These are phyloP conservation scores for Latheticus oryzae DNA, from an alignment of 2,888 invertebrate species.

Conservation along the genomic window DNA sequence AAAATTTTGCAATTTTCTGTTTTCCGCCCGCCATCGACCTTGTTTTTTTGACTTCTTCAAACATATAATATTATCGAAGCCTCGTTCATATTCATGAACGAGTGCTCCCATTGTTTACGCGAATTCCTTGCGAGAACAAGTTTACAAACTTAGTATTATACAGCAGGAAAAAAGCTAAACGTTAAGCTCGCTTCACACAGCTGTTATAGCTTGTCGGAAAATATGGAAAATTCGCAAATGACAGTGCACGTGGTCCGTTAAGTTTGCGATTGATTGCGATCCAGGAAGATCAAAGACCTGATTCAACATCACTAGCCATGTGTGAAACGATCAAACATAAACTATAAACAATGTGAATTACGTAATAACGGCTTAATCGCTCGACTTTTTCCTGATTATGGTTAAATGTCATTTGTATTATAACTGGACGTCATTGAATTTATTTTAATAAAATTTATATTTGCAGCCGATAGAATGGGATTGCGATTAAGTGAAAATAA, in stretches of 20 bases:
- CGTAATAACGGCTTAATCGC: constrained; percentile 26
- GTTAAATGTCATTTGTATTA: constrained; percentile 29
- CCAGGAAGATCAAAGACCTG: constrained; percentile 49
- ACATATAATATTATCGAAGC: too few species aligned
- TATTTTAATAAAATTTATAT: constrained; percentile 34
- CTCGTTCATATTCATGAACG: background rate
- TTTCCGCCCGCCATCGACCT: constrained; percentile 4
- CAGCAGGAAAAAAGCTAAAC: constrained; percentile 4
- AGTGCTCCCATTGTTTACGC: constrained; percentile 17
- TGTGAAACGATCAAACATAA: constrained; percentile 43
- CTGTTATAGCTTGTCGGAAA: too few species aligned
- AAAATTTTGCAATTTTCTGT: too few species aligned
- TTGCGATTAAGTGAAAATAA: constrained; percentile 34
- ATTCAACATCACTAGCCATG: constrained; percentile 45
- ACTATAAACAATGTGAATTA: constrained; percentile 31
- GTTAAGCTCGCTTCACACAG: constrained; percentile 10
- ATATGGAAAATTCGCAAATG: too few species aligned
- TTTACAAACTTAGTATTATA: too few species aligned
- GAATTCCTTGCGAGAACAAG: background rate
- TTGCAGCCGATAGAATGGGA: constrained; percentile 15
- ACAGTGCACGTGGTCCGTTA: constrained; percentile 22
- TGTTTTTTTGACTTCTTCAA: background rate
- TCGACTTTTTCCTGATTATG: constrained; percentile 22
- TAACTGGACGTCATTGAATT: constrained; percentile 39
- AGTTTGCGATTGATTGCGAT: constrained; percentile 15